Conservation (phyloP, 2,888 invertebrate genomes). For the Pristionchus japonicus region DNA sequence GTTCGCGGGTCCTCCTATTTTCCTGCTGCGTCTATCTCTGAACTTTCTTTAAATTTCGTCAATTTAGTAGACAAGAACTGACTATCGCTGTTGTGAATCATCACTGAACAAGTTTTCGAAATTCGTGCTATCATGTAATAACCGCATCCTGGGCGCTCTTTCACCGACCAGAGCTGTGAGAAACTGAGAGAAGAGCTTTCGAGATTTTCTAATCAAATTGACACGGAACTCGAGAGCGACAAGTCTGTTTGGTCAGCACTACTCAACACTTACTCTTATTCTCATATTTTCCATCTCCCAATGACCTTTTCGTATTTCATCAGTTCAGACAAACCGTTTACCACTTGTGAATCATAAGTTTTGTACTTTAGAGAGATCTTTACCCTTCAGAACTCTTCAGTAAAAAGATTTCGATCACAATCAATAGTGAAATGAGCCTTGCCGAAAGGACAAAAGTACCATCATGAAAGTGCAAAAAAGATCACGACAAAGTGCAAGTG, state of each 20-base stretch:
- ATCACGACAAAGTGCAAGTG: not conserved
- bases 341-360: too few relatives aligned
- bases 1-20: not conserved
- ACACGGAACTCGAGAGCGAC: not conserved
- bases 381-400: too few relatives aligned
- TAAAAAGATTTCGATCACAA: too few relatives aligned
- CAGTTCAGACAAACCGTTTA: not conserved
- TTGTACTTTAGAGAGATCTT: too few relatives aligned
- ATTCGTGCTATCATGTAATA: too few relatives aligned
- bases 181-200: too few relatives aligned
- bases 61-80: not conserved
- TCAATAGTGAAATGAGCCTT: too few relatives aligned
- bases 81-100: not conserved
- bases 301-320: not conserved
- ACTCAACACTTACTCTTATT: not conserved
- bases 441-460: too few relatives aligned
- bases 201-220: not conserved
- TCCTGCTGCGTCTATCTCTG: not conserved
- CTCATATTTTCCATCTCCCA: not conserved
- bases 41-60: not conserved
- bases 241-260: constrained; percentile 17
- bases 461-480: not conserved
- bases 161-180: too few relatives aligned
- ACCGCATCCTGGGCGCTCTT: too few relatives aligned
- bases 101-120: too few relatives aligned